phyloP scores from a whole-genome alignment of 2,797 vertebrate species.

The Coluber constrictor region DNA sequence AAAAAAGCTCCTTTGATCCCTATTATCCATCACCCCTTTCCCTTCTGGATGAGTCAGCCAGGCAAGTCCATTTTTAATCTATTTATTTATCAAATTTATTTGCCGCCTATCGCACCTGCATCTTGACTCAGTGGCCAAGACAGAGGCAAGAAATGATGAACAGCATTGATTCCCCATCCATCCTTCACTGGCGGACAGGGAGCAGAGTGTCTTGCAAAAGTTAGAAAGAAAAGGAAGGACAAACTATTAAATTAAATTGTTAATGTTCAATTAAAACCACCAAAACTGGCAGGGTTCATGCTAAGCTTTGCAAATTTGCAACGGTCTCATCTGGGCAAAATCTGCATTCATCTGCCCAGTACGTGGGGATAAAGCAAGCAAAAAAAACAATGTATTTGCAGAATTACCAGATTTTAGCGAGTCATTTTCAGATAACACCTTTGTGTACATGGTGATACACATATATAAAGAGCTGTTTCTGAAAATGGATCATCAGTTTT shows the following conservation, averaged over 20 bases:
- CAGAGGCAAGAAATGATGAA: not conserved
- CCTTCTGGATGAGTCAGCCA: not conserved
- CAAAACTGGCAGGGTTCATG: not conserved
- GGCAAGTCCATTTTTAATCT: not conserved
- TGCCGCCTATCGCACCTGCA: rapidly evolving
- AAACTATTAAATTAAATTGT: not conserved
- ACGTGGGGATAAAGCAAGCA: not conserved
- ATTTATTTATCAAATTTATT: not conserved
- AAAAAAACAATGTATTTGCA: not conserved
- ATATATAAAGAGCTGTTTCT: not conserved
- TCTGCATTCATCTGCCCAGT: not conserved
- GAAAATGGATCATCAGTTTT: not conserved
- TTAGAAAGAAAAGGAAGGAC: not conserved
- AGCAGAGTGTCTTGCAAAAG: not conserved
- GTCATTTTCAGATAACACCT: not conserved
- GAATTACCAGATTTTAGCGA: not conserved
- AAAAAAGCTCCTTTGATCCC: not conserved
- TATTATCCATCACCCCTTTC: not conserved
- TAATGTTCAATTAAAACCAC: not conserved
- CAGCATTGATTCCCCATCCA: not conserved
- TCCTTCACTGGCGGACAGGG: not conserved
- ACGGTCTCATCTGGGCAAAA: not conserved
- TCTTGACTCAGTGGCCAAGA: not conserved
- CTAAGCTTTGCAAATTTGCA: not conserved
- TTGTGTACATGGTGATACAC: not conserved